phyloP scores from a whole-genome alignment of 2,113 vertebrate species.

The Pangasianodon hypophthalmus region DNA sequence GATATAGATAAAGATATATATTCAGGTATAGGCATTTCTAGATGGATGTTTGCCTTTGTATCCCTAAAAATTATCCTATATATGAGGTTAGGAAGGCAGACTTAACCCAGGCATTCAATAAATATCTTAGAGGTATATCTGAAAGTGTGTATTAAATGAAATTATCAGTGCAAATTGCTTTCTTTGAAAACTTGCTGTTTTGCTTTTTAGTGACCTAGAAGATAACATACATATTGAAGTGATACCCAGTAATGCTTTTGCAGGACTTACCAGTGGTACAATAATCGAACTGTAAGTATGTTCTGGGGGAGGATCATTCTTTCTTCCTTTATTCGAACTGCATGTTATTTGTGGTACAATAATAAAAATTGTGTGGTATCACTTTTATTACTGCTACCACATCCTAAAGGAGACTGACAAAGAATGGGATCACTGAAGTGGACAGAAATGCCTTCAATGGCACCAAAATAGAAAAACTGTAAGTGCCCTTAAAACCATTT shows the following conservation, averaged over 20 bases:
- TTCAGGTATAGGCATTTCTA: background rate
- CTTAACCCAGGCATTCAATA: background rate
- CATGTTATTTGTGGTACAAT: background rate
- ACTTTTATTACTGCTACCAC: constrained; percentile 31
- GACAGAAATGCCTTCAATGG: constrained; percentile 90
- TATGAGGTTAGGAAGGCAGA: background rate
- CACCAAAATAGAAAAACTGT: constrained; percentile 88
- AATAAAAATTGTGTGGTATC: background rate
- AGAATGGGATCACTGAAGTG: constrained; percentile 90
- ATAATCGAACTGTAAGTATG: constrained; percentile 70
- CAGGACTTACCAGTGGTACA: constrained; percentile 69
- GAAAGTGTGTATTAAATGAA: background rate
- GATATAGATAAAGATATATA: no score
- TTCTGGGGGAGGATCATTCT: background rate
- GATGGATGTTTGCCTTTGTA: background rate
- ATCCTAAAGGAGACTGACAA: constrained; percentile 85
- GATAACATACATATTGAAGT: constrained; percentile 69
- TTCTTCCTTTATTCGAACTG: background rate
- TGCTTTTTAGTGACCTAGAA: constrained; percentile 64
- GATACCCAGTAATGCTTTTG: constrained; percentile 73
- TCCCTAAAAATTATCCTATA: background rate
- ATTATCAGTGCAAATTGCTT: background rate
- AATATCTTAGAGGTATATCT: background rate
- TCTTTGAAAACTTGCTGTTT: background rate
- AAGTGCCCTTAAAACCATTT: constrained; percentile 57